Conservation (phyloP, 2,113 vertebrate species). For the Callipepla californica region DNA sequence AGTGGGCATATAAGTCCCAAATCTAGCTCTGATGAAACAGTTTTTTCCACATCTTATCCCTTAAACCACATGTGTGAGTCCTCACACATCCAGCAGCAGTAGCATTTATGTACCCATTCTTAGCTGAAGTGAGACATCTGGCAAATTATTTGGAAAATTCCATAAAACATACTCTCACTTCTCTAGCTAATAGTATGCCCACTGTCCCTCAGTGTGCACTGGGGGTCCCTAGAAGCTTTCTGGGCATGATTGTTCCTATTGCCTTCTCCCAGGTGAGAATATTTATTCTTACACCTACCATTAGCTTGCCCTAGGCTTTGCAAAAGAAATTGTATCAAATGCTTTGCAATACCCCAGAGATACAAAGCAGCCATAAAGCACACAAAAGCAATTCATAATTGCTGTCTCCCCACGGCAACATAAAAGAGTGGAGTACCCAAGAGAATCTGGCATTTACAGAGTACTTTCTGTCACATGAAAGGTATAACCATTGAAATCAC, state of each 20-base stretch:
- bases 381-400: constrained; percentile 18
- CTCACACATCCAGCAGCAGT: neutral
- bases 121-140: constrained; percentile 51
- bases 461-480: neutral
- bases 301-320: neutral
- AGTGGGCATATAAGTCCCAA: neutral
- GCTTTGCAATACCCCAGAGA: constrained; percentile 1
- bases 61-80: constrained; percentile 24
- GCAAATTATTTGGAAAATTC: constrained; percentile 58
- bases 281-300: neutral
- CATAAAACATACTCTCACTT: neutral
- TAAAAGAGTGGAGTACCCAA: neutral
- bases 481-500: neutral
- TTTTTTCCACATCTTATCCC: constrained; percentile 58
- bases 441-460: neutral
- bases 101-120: constrained; percentile 4
- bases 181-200: neutral
- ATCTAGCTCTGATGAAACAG: neutral
- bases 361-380: neutral
- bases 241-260: neutral
- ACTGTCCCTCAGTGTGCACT: neutral
- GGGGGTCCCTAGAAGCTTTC: neutral
- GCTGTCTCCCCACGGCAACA: neutral
- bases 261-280: neutral
- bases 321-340: constrained; percentile 18